A percentile compares a stretch with the other conserved stretches of the same genome.
Conservation (phyloP, 1,140 invertebrate species). For the Bombyx mori region ASM3026992v2 NC_085108.1:250501-251000, state of each 20-base stretch:
- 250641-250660: conserved; percentile 59
- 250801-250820: conserved; percentile 54
- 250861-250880: conserved; percentile 30
- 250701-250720: not conserved
- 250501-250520: too few species aligned
- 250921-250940: conserved; percentile 11
- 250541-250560: too few species aligned
- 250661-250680: conserved; percentile 20
- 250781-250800: conserved; percentile 24
- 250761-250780: conserved; percentile 28
- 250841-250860: conserved; percentile 32
- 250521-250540: too few species aligned
- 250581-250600: conserved; percentile 17
- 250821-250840: conserved; percentile 37
- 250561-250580: too few species aligned
- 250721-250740: too few species aligned
- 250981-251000: too few species aligned
- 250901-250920: not conserved
- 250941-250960: conserved; percentile 16
- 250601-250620: conserved; percentile 21
- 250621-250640: conserved; percentile 50
- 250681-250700: conserved; percentile 12
- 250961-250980: conserved; percentile 13
- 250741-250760: conserved; percentile 2
- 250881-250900: conserved; percentile 7